Base-by-base conservation (phyloP, 2,113 vertebrate species). In the Uropsilus gracilis region DNA sequence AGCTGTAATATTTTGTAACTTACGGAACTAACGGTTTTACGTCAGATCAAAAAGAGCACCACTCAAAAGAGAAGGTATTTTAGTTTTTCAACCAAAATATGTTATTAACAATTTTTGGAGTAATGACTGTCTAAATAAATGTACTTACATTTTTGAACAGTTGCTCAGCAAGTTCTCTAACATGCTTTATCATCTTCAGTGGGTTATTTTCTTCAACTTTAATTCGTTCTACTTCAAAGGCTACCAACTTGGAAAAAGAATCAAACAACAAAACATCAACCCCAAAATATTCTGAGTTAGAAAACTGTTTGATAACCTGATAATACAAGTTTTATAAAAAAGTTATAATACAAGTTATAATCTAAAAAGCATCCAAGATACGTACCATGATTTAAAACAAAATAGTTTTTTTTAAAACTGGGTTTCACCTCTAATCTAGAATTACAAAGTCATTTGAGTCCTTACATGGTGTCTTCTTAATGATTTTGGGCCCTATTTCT, bases 141-240 rank as follows among this genome's bases (percentile, higher is more conserved):
- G 88, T 0, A 94, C 92, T 76, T 98, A 99, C 99, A 94, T 99
- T 99, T 99, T 98, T 99, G 97, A 99, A 99, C 4, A 99, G 98
- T 78, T 99, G 99, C 94, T 99, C 99, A 18, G 99, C 99, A 95
- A 99, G 98, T 95, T 99, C 99, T 98, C 99, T 98, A 90, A 99
- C 98, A 93, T 99, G 99, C 94, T 99, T 99, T 98, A 99, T 98
- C 84, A 99, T 98, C 97, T 99, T 99, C 86, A 97, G 86, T 83
- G 99, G 98, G 95, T 98, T 99, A 95, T 98, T 98, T 89, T 99
- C 99, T 94, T 99, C 99, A 95, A 99, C 98, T 98, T 99, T 99
- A 97, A 99, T 99, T 98, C 98, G 98, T 94, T 99, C 99, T 0
- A 98, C 98, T 98, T 99, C 99, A 98, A 99, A 99, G 94, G 99